phyloP scores from a whole-genome alignment of 2,797 vertebrate genomes.

The Diplodus puntazzo region DNA sequence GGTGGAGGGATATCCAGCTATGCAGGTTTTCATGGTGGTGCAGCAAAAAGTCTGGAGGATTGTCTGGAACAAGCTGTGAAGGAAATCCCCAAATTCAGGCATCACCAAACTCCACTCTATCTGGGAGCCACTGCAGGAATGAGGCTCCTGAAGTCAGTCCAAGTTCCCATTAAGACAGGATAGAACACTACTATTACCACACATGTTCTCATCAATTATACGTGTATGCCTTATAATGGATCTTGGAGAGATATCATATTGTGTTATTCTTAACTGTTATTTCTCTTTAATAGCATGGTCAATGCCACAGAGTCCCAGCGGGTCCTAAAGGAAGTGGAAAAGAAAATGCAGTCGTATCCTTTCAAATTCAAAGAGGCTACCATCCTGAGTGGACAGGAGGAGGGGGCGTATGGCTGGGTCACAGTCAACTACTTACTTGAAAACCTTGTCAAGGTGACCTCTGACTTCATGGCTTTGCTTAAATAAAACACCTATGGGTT shows the following conservation, averaged over 20 bases:
- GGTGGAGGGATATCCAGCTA: slow-evolving; percentile 89
- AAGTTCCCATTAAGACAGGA: background rate
- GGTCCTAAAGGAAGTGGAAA: slow-evolving; percentile 82
- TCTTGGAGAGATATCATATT: background rate
- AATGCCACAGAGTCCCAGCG: slow-evolving; percentile 57
- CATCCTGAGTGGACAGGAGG: slow-evolving; percentile 86
- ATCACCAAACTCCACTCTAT: slow-evolving; percentile 81
- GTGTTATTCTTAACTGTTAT: background rate
- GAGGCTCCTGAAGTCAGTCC: slow-evolving; percentile 70
- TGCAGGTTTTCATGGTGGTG: slow-evolving; percentile 66
- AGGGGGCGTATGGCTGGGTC: slow-evolving; percentile 91
- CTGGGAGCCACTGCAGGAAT: slow-evolving; percentile 90
- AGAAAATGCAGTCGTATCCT: slow-evolving; percentile 82
- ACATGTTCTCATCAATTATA: background rate
- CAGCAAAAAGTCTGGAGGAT: slow-evolving; percentile 79
- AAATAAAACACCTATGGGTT: no score
- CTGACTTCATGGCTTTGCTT: background rate
- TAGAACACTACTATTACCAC: background rate
- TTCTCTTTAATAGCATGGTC: slow-evolving; percentile 47
- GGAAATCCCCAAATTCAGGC: slow-evolving; percentile 80
- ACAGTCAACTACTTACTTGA: slow-evolving; percentile 91
- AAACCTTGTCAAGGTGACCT: slow-evolving; percentile 88
- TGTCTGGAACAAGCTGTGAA: slow-evolving; percentile 83
- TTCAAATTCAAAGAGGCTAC: slow-evolving; percentile 85
- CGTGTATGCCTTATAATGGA: background rate